These are phyloP conservation scores for Sylvia atricapilla DNA, from an alignment of 2,113 vertebrate genomes.

Conservation along the genomic window DNA sequence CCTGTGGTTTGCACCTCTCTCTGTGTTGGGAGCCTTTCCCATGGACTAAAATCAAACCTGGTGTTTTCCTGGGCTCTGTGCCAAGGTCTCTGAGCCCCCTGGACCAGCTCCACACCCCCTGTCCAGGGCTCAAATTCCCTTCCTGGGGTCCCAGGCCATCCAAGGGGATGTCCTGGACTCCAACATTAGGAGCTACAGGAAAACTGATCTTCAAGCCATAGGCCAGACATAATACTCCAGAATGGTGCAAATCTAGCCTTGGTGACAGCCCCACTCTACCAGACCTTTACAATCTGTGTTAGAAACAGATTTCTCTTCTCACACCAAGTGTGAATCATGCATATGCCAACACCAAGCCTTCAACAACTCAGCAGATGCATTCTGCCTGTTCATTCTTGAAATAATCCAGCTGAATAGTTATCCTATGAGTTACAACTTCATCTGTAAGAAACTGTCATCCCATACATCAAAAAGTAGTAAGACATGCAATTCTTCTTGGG, in stretches of 20 bases:
- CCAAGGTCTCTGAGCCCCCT: too few species aligned
- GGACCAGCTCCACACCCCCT: too few species aligned
- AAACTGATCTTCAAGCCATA: not conserved
- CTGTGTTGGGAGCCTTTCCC: too few species aligned
- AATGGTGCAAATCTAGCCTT: not conserved
- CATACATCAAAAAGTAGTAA: not conserved
- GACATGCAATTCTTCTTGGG: not conserved
- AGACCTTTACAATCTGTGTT: not conserved
- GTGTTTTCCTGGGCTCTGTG: too few species aligned
- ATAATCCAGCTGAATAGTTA: not conserved
- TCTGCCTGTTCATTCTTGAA: not conserved
- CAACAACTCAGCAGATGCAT: not conserved
- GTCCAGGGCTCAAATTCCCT: too few species aligned
- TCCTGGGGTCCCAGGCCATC: too few species aligned
- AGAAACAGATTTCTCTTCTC: not conserved
- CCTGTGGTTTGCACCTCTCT: too few species aligned
- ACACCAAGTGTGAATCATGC: rapidly evolving
- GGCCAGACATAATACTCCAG: not conserved
- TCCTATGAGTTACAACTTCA: not conserved
- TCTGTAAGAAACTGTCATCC: not conserved
- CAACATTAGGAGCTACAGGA: not conserved
- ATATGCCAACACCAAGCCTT: not conserved
- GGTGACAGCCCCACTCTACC: not conserved
- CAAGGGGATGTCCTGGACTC: too few species aligned
- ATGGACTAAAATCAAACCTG: too few species aligned